Base-by-base conservation (phyloP, 2,797 vertebrate species). In the Sebastes cheni region DNA sequence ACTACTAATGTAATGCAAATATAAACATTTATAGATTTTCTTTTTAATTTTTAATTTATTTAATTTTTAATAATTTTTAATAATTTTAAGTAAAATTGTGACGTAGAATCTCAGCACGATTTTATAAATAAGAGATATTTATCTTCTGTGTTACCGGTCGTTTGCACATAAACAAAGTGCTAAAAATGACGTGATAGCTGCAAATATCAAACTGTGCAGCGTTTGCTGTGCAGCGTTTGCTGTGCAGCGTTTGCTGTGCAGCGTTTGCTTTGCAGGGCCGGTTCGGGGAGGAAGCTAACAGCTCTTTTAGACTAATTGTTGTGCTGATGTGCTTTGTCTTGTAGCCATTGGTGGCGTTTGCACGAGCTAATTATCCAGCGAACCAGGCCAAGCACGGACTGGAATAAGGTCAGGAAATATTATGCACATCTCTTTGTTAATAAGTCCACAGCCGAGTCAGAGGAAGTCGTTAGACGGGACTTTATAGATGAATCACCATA, bases 341-440 rank as follows among this genome's bases (percentile, higher is more conserved):
- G 25, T 6, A 68, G 64, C 75, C 60, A 27, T 75, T 75, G 88
- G 74, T 77, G 67, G 67, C 11, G 79, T 83, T 88, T 67, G 72
- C 83, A 59, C 36, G 27, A 88, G 87, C 70, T 94, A 90, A 94
- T 95, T 90, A 92, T 50, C 87, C 79, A 81, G 70, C 54, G 55
- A 93, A 91, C 74, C 91, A 94, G 93, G 89, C 84, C 93, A 80
- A 76, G 82, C 66, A 18, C 23, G 61, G 81, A 54, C 78, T 56
- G 86, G 84, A 95, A 93, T 46, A 86, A 81, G 92, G 94, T 91
- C 92, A 88, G 84, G 29, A 68, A 79, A 72, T 7, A 64, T 67
- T 67, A 34, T 77, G 72, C 42, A 39, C 36, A 39, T 39, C 36
- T 39, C 36, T 39, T 39, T 39, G 12, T 39, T 39, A 39, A 39